Base-by-base conservation (phyloP, 2,113 vertebrate genomes). In the Gadus macrocephalus region DNA sequence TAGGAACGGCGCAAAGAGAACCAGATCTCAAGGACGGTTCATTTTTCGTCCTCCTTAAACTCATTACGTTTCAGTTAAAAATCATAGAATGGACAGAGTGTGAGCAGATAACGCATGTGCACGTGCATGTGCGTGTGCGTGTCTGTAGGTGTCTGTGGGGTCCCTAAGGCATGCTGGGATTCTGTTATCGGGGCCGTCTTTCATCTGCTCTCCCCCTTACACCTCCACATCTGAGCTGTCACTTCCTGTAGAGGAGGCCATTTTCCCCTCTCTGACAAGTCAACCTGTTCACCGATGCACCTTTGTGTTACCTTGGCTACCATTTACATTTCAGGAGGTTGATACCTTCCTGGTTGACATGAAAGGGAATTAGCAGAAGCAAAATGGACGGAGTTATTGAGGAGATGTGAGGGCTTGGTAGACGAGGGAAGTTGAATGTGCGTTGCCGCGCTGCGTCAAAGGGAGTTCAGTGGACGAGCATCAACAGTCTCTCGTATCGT, bases 291-390 rank as follows among this genome's bases (percentile, higher is more conserved):
- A 42, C 38, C 38, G 38, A 42, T 42, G 38, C 38, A 8, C 67
- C 31, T 55, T 67, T 73, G 63, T 67, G 64, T 74, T 65, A 60
- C 22, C 66, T 66, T 8, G 1, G 42, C 67, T 25, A 17, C 8
- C 6, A 80, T 89, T 74, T 85, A 53, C 70, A 85, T 75, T 80
- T 86, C 62, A 87, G 82, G 11, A 85, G 62, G 64, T 68, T 68
- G 76, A 77, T 6, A 11, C 38, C 38, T 42, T 42, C 38, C 11
- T 56, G 55, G 63, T 80, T 73, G 62, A 73, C 20, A 35, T 22
- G 55, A 77, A 74, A 77, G 56, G 53, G 15, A 77, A 76, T 67
- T 53, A 73, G 61, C 64, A 14, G 53, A 66, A 31, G 62, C 68
- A 70, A 70, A 77, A 15, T 4, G 55, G 5, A 6, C 4, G 6